Base-by-base conservation (phyloP, 2,888 invertebrate species). In the Pandemis cinnamomeana region DNA sequence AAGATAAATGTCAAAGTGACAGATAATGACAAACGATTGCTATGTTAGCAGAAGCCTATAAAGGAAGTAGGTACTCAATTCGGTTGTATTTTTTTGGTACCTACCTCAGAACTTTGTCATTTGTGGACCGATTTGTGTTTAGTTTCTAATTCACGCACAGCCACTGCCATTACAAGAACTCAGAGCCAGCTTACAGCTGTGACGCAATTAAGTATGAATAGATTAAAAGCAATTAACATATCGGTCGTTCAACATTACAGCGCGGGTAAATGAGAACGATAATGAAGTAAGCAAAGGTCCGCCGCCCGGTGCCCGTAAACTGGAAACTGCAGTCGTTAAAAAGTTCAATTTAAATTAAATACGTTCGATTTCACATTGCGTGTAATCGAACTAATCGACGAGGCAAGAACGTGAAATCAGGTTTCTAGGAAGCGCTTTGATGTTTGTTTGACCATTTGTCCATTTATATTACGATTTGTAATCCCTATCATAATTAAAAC, bases 171-270 rank as follows among this genome's bases (percentile, higher is more conserved):
- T n/a, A 13, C n/a, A 51, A 51, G n/a, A n/a, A 13, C 51, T 13
- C 51, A 51, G 51, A 51, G 20, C 58, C 7, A 51, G 20, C 58
- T 11, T 58, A 58, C 58, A 58, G 58, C 27, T n/a, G n/a, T 55
- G 13, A 41, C 61, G 41, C 66, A 51, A 27, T 62, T 42, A 62
- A 62, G 36, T 8, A 67, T 42, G 53, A 51, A 53, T 67, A 53
- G 67, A 67, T 67, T 67, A 67, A 53, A 67, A 53, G 15, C 51
- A 20, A 67, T 67, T 67, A 67, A 53, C 53, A 67, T 67, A 53
- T 42, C 36, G 42, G 15, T 10, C 67, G 36, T 55, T 53, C 11
- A 55, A 67, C 66, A 8, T 42, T 5, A 15, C 67, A 62, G n/a
- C 62, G 62, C 41, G 41, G 51, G 51, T 15, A 41, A 67, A 67